Evolutionary conservation across 2,113 vertebrate species (phyloP), one percentile per base, ranked within the genome.

Genomic region (Hydrolagus affinis): DNA sequence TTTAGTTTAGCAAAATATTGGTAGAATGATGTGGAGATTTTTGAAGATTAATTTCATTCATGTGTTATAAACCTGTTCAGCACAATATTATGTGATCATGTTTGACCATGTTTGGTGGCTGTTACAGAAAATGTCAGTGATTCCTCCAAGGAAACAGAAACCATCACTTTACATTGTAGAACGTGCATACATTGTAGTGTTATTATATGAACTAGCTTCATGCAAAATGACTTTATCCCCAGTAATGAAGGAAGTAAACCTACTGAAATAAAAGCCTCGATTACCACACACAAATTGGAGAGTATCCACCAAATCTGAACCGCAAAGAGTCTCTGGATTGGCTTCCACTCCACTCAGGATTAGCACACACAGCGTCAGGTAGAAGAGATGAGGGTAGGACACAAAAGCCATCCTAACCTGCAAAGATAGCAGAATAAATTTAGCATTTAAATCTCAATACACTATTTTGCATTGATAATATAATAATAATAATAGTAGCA

Each of bases 241-340:
- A 66, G 4, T 15, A 10, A 93, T 91, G 90, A 90, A 92, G 93
- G 91, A 89, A 56, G 86, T 92, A 92, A 92, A 99, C 97, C 98
- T 97, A 99, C 97, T 98, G 95, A 99, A 99, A 94, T 98, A 99
- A 93, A 99, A 99, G 91, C 98, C 98, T 93, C 97, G 95, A 87
- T 98, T 96, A 92, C 97, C 97, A 87, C 98, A 99, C 89, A 99
- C 97, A 86, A 99, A 99, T 92, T 99, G 98, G 91, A 99, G 96
- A 89, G 97, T 97, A 86, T 99, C 97, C 89, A 99, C 98, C 91
- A 99, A 92, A 93, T 99, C 98, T 89, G 98, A 97, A 90, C 98
- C 98, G 86, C 98, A 99, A 88, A 99, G 95, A 0, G 97, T 99
- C 94, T 99, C 98, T 0, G 95, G 95, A 73, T 93, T 95, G 88